Evolutionary conservation across 2,113 vertebrate species (phyloP), one percentile per base, ranked within the genome.

Genomic region (Cinclus cinclus): DNA sequence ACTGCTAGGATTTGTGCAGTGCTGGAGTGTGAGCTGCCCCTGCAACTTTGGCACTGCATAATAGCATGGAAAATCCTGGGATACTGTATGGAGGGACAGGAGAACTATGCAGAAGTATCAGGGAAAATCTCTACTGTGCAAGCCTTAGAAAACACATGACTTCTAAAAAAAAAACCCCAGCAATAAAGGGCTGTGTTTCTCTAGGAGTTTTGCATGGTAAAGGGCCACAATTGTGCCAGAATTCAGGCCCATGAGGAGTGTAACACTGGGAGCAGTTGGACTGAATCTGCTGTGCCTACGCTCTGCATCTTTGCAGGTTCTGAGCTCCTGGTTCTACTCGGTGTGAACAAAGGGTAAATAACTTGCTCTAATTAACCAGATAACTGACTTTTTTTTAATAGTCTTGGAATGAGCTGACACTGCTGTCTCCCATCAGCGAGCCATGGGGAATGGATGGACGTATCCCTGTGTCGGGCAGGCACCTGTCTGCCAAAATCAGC

Each of bases 231-330:
- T 50, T 62, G 71, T 53, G 46, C 37, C 25, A 1, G 3, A 35
- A n/a, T 46, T 69, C 47, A 58, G 44, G 73, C 7, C 4, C 19
- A 0, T 14, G 69, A 39, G 68, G 41, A 59, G 63, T 1, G 13
- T 12, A 50, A 59, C 16, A 1, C 6, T 24, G 62, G 62, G 23
- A 73, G 24, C 31, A 56, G 59, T 2, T 0, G 3, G 49, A 19
- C 21, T 19, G 23, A 37, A 37, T 19, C 25, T 0, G 1, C 20
- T 46, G 24, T 37, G 12, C n/a, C 30, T 27, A 2, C 18, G 15
- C 37, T 33, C n/a, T 13, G 39, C 31, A 6, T 25, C 81, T 84
- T 24, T 8, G 23, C 33, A 24, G 76, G 37, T 52, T 76, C 53
- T 46, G 39, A 65, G 47, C 47, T 86, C 30, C 53, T 3, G 2